Base-by-base conservation (phyloP, 2,888 invertebrate species). In the Dioctria linearis region DNA sequence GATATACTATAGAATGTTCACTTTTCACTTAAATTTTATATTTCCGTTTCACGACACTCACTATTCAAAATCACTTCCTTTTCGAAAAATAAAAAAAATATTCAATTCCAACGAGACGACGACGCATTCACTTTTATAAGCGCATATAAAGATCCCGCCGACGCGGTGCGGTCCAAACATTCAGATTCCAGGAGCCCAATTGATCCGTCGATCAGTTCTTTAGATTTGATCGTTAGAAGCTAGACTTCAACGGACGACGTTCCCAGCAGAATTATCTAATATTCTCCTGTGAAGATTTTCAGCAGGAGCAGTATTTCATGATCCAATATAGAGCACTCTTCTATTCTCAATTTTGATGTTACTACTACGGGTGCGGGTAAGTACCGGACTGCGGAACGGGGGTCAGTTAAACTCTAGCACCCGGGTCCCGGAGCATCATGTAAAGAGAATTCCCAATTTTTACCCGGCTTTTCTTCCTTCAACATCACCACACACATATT, bases 151-250 rank as follows among this genome's bases (percentile, higher is more conserved):
- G 13, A 71, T 79, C 63, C 78, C 76, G 73, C 78, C 78, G 25
- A 2, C 25, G 2, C 25, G 25, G 25, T 25, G 25, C 25, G 69
- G 66, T 81, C 80, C 69, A 59, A 61, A 54, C 67, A 43, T 80
- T 78, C 82, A 78, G 79, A 69, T 76, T 54, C 57, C 80, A 80
- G 82, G 82, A 82, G 66, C 57, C 80, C 79, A 59, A 65, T 71
- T 75, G 46, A 11, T 63, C 46, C 46, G 25, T 25, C 25, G 76
- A 63, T 61, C 63, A 63, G 63, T 25, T 25, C 25, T 25, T 25
- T 25, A 25, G 25, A 25, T 1, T 25, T 25, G 25, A 61, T 57
- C 73, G 73, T 73, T 57, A 13, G 40, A 49, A 37, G 57, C 39
- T 57, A 73, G 73, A 73, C 73, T 73, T 39, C 73, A 73, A 57